Base-by-base conservation (phyloP, 2,113 vertebrate species). In the Melanostigma gelatinosum region DNA sequence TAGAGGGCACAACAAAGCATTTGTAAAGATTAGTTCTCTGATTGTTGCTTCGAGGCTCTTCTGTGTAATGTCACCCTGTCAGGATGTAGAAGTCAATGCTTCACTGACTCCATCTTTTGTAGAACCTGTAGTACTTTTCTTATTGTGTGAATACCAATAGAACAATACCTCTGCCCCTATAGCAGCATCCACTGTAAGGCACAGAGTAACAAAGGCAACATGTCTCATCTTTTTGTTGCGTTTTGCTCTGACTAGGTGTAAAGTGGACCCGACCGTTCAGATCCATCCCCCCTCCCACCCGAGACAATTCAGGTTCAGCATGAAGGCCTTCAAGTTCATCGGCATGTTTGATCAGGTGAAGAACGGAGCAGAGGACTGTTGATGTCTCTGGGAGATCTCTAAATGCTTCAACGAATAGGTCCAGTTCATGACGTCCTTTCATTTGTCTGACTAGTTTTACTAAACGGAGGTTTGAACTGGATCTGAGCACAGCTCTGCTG, bases 281-380 rank as follows among this genome's bases (percentile, higher is more conserved):
- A 57, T 87, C 63, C 75, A 91, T 55, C 0, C 74, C 24, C 1
- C 74, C 0, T 1, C 3, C 32, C 38, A 88, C 42, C 0, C 60
- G 3, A 86, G n/a, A 3, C 57, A 90, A 12, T 93, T 92, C 74
- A 20, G 44, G 40, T 94, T 95, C 88, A 88, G 85, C 87, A 85
- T 95, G 42, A 91, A 94, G 72, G 93, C 94, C 61, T 95, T 95
- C 89, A 89, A 92, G 66, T 95, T 95, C 80, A 94, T 95, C 44
- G 93, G 94, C 27, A 3, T 86, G 42, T 83, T 93, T 32, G 90
- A 94, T 61, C 92, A 94, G 88, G 93, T 95, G 76, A 90, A 29
- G 36, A 60, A 1, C 2, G 3, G 22, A 62, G 22, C 55, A 27
- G 7, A 10, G 27, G 58, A 13, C 64, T 36, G 2, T 34, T 6